A percentile compares a stretch with the other conserved stretches of the same genome.
phyloP scores from a whole-genome alignment of 2,797 vertebrate species.

The Acestrorhynchus altus region DNA sequence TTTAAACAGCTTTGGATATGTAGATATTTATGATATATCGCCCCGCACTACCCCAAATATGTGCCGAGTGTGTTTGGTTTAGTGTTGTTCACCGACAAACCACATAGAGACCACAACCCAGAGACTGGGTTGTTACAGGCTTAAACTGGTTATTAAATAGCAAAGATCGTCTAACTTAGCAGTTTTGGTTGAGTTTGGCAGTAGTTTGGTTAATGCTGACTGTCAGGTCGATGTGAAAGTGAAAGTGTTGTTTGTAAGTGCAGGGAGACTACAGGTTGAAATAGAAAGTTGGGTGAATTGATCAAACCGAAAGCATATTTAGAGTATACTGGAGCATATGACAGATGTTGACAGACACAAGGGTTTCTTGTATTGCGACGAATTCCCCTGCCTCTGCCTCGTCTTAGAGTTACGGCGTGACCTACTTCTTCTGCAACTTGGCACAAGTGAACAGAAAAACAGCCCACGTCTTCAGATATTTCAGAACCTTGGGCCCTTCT shows the following conservation, averaged over 20 bases:
- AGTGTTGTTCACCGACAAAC: background rate
- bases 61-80: background rate
- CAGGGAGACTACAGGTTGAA: background rate
- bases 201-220: background rate
- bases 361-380: background rate
- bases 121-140: background rate
- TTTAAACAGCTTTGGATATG: too few relatives aligned
- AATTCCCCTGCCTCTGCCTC: background rate
- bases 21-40: too few relatives aligned
- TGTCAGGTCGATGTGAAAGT: background rate
- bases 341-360: background rate
- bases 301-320: background rate
- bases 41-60: too few relatives aligned
- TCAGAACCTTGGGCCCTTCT: slow-evolving; percentile 25
- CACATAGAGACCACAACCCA: background rate
- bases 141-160: background rate
- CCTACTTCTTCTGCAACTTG: slow-evolving; percentile 63
- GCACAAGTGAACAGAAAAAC: slow-evolving; percentile 56
- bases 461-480: slow-evolving; percentile 49
- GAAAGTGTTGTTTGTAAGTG: background rate
- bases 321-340: background rate
- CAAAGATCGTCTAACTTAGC: background rate
- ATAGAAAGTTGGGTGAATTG: background rate
- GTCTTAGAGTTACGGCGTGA: slow-evolving; percentile 44
- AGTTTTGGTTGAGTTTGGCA: background rate